Percentiles rank a stretch among this genome's conserved stretches.
These are phyloP conservation scores for Poecilia wingei DNA, from an alignment of 2,797 vertebrate species.

Conservation along the genomic window DNA sequence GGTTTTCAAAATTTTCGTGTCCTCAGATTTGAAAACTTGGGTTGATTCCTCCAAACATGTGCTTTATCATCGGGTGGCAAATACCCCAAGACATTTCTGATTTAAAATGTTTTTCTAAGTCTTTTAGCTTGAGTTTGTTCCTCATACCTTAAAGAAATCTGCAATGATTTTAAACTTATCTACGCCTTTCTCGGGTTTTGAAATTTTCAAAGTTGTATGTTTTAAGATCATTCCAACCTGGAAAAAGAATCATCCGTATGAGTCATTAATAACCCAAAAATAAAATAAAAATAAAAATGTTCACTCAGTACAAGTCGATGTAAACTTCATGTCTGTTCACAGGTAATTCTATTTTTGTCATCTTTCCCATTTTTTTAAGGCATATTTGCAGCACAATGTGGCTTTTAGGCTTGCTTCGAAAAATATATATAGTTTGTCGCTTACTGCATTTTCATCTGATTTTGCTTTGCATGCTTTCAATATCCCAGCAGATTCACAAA, in stretches of 20 bases:
- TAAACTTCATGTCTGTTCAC: neutral
- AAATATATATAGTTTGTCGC: slow-evolving; percentile 19
- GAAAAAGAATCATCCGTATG: neutral
- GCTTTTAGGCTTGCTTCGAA: slow-evolving; percentile 18
- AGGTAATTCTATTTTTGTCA: neutral
- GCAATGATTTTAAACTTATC: neutral
- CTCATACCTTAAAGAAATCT: neutral
- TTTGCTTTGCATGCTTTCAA: slow-evolving; percentile 64
- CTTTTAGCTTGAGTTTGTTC: neutral
- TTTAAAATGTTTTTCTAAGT: neutral
- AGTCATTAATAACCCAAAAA: neutral
- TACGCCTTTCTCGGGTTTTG: neutral
- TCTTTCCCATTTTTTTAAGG: neutral
- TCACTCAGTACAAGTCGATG: neutral
- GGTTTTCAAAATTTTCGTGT: neutral
- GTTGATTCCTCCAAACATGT: neutral
- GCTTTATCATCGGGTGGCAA: neutral
- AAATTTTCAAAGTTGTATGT: neutral
- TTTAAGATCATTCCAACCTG: neutral
- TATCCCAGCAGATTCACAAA: slow-evolving; percentile 7
- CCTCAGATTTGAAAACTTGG: neutral
- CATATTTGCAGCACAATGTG: neutral
- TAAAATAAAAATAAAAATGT: neutral
- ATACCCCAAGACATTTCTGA: neutral
- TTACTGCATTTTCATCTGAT: slow-evolving; percentile 31